These are phyloP conservation scores for Heliopora coerulea DNA, from an alignment of 92 coral and sea anemone genomes.

Conservation along the genomic window DNA sequence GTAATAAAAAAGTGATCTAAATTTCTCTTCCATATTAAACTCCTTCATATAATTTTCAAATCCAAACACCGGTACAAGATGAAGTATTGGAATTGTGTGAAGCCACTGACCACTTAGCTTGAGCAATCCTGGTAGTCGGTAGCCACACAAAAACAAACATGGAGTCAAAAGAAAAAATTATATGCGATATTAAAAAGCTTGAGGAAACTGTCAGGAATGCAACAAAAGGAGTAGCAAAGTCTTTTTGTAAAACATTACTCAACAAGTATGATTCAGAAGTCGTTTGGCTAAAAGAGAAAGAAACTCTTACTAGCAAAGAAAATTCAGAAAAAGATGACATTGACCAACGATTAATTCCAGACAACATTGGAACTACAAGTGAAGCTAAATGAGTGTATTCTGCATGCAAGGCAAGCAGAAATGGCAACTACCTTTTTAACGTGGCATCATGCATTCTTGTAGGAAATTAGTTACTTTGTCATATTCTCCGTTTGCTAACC, in stretches of 20 bases:
- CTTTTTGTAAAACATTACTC: neutral
- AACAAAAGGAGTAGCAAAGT: neutral
- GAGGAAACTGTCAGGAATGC: neutral
- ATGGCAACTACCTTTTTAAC: constrained; percentile 53
- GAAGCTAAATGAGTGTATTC: neutral
- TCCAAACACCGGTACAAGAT: too few species aligned
- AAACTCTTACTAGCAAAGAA: neutral
- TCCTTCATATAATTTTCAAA: too few species aligned
- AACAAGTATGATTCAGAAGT: neutral
- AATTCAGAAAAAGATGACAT: neutral
- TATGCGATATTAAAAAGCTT: too few species aligned
- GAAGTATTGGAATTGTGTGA: too few species aligned
- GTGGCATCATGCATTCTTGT: constrained; percentile 44
- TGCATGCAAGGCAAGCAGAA: constrained; percentile 44
- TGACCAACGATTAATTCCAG: neutral
- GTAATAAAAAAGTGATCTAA: too few species aligned
- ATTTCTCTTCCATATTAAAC: too few species aligned
- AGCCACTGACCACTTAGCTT: too few species aligned
- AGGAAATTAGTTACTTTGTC: constrained; percentile 49
- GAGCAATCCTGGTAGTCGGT: too few species aligned
- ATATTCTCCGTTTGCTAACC: constrained; percentile 48
- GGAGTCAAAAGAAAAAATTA: too few species aligned
- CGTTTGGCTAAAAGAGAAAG: neutral
- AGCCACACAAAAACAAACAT: too few species aligned
- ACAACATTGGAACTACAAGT: neutral